Base-by-base conservation (phyloP, 92 coral and sea anemone genomes). In the Palythoa heliodiscus region DNA sequence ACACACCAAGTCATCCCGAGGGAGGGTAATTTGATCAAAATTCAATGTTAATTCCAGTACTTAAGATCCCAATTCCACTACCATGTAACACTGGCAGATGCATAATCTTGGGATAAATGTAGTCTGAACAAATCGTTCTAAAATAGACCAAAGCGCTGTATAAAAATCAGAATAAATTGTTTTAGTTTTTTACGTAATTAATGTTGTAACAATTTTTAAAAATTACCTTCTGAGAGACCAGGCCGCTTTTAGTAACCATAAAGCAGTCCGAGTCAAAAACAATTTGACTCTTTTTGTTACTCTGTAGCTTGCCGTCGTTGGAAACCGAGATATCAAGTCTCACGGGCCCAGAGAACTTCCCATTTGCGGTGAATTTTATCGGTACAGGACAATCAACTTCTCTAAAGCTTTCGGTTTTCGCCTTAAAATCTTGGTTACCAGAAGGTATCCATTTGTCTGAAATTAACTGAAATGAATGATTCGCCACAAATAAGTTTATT, bases 261-360 rank as follows among this genome's bases (percentile, higher is more conserved):
- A 64, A 67, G 60, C 84, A 80, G 17, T 80, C 48, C 8, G 84
- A 80, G 74, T 80, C 84, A 50, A 66, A 80, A 23, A 80, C 66
- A 50, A 80, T 40, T 3, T 64, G 74, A 64, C 84, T 80, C 54
- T 67, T 80, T 52, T 67, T 66, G 74, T 80, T 80, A 11, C 84
- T 80, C 23, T 66, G 47, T 74, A 80, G 43, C 25, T 80, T 80
- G 0, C 84, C 84, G 23, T 80, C 84, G 74, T 80, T 80, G 75
- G 84, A 80, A 80, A 80, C 39, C 6, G 84, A 66, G 74, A 80
- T 67, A 29, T 80, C 84, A 8, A 80, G 74, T 20, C 48, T 80
- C 38, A 80, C 84, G 11, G 84, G 84, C 11, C 84, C 84, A 43
- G 84, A 67, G 72, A 80, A 80, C 63, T 80, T 80, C 20, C 84